phyloP scores from a whole-genome alignment of 2,797 vertebrate genomes.

The Spatula clypeata region DNA sequence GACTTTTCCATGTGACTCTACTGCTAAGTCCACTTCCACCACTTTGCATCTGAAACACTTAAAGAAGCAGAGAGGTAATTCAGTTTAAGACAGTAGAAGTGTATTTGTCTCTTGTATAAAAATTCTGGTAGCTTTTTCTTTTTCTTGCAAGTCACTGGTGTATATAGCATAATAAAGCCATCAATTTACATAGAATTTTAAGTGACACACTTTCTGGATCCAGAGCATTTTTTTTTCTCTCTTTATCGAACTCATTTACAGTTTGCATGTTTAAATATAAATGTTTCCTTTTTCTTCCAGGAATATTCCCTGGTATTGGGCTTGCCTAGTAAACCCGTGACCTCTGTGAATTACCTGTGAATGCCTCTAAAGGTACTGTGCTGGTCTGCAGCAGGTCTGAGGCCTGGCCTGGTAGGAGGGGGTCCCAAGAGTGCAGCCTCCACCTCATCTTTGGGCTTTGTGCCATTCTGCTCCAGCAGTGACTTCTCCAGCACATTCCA shows the following conservation, averaged over 20 bases:
- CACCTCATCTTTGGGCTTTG: background rate
- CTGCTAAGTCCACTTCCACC: background rate
- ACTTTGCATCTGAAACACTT: background rate
- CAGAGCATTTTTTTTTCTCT: background rate
- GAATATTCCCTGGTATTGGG: background rate
- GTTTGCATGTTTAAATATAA: background rate
- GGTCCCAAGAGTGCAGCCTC: accelerated
- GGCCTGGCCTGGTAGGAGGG: background rate
- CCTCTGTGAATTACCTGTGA: background rate
- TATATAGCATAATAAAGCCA: background rate
- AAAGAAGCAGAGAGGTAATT: background rate
- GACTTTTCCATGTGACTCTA: background rate
- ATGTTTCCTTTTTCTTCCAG: accelerated
- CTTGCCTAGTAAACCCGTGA: background rate
- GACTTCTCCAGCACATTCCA: background rate
- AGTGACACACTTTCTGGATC: background rate
- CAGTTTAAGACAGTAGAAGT: background rate
- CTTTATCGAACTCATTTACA: background rate
- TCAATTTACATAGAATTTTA: background rate
- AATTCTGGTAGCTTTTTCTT: background rate
- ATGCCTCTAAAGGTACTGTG: background rate
- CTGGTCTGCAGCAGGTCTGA: background rate
- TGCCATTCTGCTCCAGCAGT: background rate
- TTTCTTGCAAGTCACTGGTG: background rate
- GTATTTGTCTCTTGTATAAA: background rate